phyloP scores from a whole-genome alignment of 2,888 invertebrate species.

The Muschampia plurimacula region DNA sequence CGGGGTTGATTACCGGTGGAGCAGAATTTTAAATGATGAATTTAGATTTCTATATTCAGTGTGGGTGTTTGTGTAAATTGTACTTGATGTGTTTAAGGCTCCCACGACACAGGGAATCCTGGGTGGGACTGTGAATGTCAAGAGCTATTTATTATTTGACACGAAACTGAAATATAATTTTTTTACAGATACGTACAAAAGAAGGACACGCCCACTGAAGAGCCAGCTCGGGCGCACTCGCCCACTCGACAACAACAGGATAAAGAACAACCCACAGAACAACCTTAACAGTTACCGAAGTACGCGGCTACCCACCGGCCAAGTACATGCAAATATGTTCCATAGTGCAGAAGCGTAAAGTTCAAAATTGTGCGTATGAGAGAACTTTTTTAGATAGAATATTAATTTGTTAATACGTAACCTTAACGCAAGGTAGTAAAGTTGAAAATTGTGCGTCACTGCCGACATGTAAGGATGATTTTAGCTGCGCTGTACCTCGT shows the following conservation, averaged over 20 bases:
- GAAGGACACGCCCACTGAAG: conserved; percentile 53
- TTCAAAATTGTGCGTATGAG: conserved; percentile 11
- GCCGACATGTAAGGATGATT: too few relatives aligned
- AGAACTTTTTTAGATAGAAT: not conserved
- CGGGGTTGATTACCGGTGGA: too few relatives aligned
- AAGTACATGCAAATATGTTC: conserved; percentile 23
- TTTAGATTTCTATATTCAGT: too few relatives aligned
- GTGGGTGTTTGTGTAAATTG: too few relatives aligned
- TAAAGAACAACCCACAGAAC: conserved; percentile 27
- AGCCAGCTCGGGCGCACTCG: conserved; percentile 69
- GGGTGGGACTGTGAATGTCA: too few relatives aligned
- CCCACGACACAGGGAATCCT: too few relatives aligned
- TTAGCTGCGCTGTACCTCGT: too few relatives aligned
- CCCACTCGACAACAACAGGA: conserved; percentile 57
- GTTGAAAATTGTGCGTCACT: not conserved
- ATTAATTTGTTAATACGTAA: not conserved
- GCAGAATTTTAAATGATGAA: too few relatives aligned
- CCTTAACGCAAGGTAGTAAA: not conserved
- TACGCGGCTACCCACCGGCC: conserved; percentile 26
- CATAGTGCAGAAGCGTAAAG: conserved; percentile 18
- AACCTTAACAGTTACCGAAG: conserved; percentile 25
- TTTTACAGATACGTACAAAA: conserved; percentile 62
- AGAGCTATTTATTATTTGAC: too few relatives aligned
- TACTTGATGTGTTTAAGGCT: too few relatives aligned
- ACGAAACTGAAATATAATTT: too few relatives aligned